Evolutionary conservation across 30 jellyfish, hydroid and myxozoan species (phyloP).

Genomic region (Aurelia aurita complex sp. Pacific): DNA sequence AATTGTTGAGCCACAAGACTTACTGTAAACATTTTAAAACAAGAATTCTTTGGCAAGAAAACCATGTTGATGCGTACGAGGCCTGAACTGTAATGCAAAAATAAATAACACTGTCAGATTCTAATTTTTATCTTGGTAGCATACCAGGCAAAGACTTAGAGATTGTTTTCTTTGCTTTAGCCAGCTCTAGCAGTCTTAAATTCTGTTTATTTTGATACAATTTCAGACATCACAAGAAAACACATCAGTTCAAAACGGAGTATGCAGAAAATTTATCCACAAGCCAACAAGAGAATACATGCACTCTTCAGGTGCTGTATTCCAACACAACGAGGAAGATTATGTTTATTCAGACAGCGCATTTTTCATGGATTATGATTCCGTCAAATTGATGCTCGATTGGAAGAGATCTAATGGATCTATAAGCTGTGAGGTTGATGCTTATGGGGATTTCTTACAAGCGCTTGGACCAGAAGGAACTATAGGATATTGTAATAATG

Average conservation of each 20-base stretch:
- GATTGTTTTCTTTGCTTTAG: too few relatives aligned
- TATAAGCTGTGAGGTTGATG: slow-evolving; percentile 89
- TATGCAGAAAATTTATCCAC: slow-evolving; percentile 76
- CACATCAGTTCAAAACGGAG: slow-evolving; percentile 52
- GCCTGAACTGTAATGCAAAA: too few relatives aligned
- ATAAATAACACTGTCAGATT: too few relatives aligned
- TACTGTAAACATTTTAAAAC: too few relatives aligned
- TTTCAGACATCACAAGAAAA: slow-evolving; percentile 7
- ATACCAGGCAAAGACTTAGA: too few relatives aligned
- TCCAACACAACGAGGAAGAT: slow-evolving; percentile 72
- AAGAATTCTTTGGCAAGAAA: too few relatives aligned
- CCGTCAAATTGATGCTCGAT: slow-evolving; percentile 58
- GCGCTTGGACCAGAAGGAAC: slow-evolving; percentile 96
- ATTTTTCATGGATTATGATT: slow-evolving; percentile 64
- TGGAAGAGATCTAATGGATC: slow-evolving; percentile 64
- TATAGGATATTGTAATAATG: slow-evolving; percentile 80
- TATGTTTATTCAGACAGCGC: slow-evolving; percentile 94
- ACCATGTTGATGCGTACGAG: too few relatives aligned
- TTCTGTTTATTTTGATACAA: neutral
- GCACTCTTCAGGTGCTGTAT: slow-evolving; percentile 91
- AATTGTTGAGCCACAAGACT: too few relatives aligned
- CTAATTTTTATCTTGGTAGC: too few relatives aligned
- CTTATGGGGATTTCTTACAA: slow-evolving; percentile 94
- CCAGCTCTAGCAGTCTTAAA: neutral
- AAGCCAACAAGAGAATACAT: slow-evolving; percentile 88